Percentiles rank a stretch among this genome's conserved stretches.
phyloP scores from a whole-genome alignment of 2,797 vertebrate genomes.

The Acipenser ruthenus region DNA sequence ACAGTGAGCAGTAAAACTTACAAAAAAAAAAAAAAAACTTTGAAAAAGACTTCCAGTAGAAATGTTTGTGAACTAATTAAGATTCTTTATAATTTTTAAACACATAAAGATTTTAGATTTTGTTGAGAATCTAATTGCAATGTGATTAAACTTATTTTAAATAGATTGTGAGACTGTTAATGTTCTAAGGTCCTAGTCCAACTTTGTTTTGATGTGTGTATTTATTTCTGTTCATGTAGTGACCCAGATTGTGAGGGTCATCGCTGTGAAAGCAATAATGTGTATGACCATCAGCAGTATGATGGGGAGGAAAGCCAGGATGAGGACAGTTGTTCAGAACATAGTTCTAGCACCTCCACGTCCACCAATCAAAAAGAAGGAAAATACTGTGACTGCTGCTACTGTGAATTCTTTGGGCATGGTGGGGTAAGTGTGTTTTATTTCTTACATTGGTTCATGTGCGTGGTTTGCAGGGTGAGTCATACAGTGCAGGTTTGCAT shows the following conservation, averaged over 20 bases:
- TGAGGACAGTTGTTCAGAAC: constrained; percentile 96
- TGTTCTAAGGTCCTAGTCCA: background rate
- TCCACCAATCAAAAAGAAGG: constrained; percentile 98
- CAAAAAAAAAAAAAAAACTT: too few species aligned
- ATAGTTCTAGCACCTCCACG: constrained; percentile 96
- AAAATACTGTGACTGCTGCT: constrained; percentile 99
- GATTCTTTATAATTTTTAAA: too few species aligned
- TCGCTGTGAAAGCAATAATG: constrained; percentile 81
- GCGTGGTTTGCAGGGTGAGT: too few species aligned
- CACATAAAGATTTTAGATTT: too few species aligned
- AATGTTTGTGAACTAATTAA: too few species aligned
- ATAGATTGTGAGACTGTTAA: background rate
- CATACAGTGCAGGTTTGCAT: too few species aligned
- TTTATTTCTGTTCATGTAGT: constrained; percentile 43
- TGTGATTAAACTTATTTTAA: too few species aligned
- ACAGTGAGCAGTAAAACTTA: too few species aligned
- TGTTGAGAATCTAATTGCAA: too few species aligned
- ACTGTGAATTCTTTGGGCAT: constrained; percentile 98
- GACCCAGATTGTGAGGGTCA: constrained; percentile 96
- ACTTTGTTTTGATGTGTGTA: constrained; percentile 36
- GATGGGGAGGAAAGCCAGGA: constrained; percentile 92
- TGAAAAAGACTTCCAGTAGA: too few species aligned
- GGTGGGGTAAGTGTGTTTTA: constrained; percentile 76
- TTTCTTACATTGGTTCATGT: background rate
- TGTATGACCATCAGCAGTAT: constrained; percentile 81